Evolutionary conservation across 2,113 vertebrate species (phyloP).

Genomic region (Antechinus stuartii): DNA sequence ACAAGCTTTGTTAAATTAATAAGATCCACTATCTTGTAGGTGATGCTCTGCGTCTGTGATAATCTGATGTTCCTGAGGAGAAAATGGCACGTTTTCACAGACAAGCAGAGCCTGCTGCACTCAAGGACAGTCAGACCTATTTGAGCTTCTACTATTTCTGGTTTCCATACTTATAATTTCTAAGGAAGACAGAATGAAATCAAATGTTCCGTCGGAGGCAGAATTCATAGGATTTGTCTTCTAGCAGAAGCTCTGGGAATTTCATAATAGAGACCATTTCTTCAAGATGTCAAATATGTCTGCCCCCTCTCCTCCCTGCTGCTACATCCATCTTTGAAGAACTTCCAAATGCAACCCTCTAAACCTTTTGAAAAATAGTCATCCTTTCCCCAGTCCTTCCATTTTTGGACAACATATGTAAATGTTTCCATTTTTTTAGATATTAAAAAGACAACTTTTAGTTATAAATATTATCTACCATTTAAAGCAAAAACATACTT

Average conservation of each 20-base stretch:
- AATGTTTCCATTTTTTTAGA: background rate
- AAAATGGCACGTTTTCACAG: background rate
- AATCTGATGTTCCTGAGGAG: background rate
- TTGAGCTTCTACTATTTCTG: background rate
- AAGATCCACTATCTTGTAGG: background rate
- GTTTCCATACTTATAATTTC: conserved; percentile 14
- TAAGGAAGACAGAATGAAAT: background rate
- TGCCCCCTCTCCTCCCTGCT: background rate
- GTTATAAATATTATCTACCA: background rate
- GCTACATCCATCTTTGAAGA: background rate
- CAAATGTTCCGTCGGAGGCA: conserved; percentile 18
- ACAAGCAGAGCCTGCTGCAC: background rate
- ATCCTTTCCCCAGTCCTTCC: background rate
- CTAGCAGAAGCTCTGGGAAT: background rate
- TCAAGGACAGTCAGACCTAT: conserved; percentile 3
- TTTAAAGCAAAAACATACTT: background rate
- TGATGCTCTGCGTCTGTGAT: background rate
- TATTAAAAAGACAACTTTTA: background rate
- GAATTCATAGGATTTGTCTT: background rate
- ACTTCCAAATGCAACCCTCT: background rate
- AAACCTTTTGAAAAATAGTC: background rate
- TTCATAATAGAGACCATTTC: conserved; percentile 19
- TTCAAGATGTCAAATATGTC: background rate
- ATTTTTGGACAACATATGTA: background rate
- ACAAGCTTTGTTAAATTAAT: background rate